A percentile compares a stretch with the other conserved stretches of the same genome.
These are phyloP conservation scores for Phrynosoma platyrhinos DNA, from an alignment of 2,113 vertebrate genomes.

Conservation along the genomic window DNA sequence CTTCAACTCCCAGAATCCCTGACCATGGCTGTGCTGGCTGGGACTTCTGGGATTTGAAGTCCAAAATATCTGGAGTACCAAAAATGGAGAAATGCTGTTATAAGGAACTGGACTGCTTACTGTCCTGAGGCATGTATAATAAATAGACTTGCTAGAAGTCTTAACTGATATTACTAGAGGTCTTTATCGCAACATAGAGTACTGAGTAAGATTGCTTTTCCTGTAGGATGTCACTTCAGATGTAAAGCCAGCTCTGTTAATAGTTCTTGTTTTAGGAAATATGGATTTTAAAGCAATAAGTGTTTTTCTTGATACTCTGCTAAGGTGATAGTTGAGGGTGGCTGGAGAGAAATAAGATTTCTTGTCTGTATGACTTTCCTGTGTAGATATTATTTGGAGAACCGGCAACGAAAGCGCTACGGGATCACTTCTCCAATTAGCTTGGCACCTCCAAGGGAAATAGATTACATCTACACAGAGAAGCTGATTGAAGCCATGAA, in stretches of 20 bases:
- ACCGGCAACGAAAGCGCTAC: constrained; percentile 86
- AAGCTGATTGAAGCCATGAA: constrained; percentile 94
- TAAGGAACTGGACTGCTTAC: neutral
- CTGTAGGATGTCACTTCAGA: neutral
- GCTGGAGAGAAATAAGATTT: neutral
- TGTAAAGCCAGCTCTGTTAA: neutral
- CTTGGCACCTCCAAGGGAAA: constrained; percentile 87
- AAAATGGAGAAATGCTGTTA: neutral
- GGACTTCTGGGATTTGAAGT: too few species aligned
- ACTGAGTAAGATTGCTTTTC: neutral
- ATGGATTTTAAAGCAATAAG: neutral
- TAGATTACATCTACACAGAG: constrained; percentile 90
- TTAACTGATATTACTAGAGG: neutral
- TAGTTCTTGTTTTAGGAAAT: neutral
- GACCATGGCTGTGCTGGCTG: too few species aligned
- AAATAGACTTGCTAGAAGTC: neutral
- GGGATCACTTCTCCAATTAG: constrained; percentile 96
- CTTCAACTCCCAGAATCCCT: too few species aligned
- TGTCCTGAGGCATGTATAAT: neutral
- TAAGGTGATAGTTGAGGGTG: neutral
- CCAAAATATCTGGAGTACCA: too few species aligned
- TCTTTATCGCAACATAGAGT: neutral
- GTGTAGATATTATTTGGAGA: constrained; percentile 82
- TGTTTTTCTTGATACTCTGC: neutral
- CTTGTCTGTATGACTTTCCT: constrained; percentile 48